These are phyloP conservation scores for Calycopis cecrops DNA, from an alignment of 1,140 invertebrate species.

Conservation along the genomic window DNA sequence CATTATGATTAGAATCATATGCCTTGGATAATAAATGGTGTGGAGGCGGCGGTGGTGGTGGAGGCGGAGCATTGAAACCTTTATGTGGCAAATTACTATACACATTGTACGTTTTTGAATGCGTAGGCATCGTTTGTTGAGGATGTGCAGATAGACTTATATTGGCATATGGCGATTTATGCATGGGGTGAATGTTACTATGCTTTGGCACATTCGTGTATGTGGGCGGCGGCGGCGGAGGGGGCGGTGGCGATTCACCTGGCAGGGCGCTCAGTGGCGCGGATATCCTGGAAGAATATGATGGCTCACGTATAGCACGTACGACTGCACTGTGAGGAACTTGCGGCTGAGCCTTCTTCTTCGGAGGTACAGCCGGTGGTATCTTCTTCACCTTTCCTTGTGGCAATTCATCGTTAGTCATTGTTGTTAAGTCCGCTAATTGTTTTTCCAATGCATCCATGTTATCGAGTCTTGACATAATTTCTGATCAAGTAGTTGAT, in stretches of 20 bases:
- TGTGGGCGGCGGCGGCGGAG: constrained; percentile 29
- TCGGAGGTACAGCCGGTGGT: constrained; percentile 85
- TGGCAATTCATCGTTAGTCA: constrained; percentile 56
- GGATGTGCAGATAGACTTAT: constrained; percentile 36
- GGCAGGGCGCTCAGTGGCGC: constrained; percentile 65
- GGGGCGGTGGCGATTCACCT: constrained; percentile 19
- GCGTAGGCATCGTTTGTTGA: constrained; percentile 29
- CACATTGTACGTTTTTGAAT: constrained; percentile 36
- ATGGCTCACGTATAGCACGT: constrained; percentile 55
- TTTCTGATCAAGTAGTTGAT: background rate
- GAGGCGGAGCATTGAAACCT: constrained; percentile 38
- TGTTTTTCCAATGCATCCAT: constrained; percentile 77
- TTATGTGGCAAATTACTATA: constrained; percentile 63
- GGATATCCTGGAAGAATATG: constrained; percentile 58
- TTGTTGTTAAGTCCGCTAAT: constrained; percentile 74
- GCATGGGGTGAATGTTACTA: constrained; percentile 44
- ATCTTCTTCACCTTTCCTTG: constrained; percentile 77
- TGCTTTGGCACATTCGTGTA: constrained; percentile 30
- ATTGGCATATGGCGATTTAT: constrained; percentile 53
- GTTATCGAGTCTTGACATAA: constrained; percentile 59
- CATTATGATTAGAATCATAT: constrained; percentile 70
- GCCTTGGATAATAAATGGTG: constrained; percentile 32
- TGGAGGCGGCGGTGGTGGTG: constrained; percentile 47
- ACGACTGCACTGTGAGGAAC: constrained; percentile 73
- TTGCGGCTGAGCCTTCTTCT: constrained; percentile 84